Evolutionary conservation across 2,113 vertebrate genomes (phyloP), one percentile per base, ranked within the genome.

Genomic region (Xenus cinereus): DNA sequence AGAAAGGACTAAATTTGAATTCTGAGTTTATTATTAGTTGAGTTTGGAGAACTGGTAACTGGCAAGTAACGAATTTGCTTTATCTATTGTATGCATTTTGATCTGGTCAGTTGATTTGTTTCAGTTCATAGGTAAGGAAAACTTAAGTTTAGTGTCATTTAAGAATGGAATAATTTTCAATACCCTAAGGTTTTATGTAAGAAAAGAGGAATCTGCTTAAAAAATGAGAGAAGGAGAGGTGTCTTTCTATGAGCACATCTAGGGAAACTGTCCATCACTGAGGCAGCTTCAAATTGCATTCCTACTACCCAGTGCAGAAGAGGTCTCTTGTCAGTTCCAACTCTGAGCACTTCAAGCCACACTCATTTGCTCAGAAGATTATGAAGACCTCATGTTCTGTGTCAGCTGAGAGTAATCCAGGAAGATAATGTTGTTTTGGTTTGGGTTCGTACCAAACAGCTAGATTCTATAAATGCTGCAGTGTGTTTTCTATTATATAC

Each of bases 231-330:
- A 3, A 22, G 14, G 10, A 54, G 35, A 57, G 5, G 3, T 59
- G 13, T 16, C 12, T 41, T 59, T 71, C 14, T 23, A 7, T 41
- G 11, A 57, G 37, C 17, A 63, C 28, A 26, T 39, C 37, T 86
- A 33, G 30, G 26, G 23, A 66, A 74, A 24, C 27, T 4, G 2
- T 41, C 51, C 2, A 0, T 67, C n/a, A 12, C 41, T 67, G 59
- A 78, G 54, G 9, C 3, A 11, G 12, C 48, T 80, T 77, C 6
- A 2, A 35, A 37, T 27, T n/a, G n/a, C 7, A 1, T 7, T 60
- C 37, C 12, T 23, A 5, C 16, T 26, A 6, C 14, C 32, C 32
- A 10, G 21, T 14, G 1, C 41, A 4, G 9, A 1, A 43, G 24
- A 66, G 45, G 22, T 71, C 14, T 77, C 37, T 87, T 6, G 6